These are phyloP conservation scores for Carposina sasakii DNA, from an alignment of 1,140 invertebrate species.

Conservation along the genomic window DNA sequence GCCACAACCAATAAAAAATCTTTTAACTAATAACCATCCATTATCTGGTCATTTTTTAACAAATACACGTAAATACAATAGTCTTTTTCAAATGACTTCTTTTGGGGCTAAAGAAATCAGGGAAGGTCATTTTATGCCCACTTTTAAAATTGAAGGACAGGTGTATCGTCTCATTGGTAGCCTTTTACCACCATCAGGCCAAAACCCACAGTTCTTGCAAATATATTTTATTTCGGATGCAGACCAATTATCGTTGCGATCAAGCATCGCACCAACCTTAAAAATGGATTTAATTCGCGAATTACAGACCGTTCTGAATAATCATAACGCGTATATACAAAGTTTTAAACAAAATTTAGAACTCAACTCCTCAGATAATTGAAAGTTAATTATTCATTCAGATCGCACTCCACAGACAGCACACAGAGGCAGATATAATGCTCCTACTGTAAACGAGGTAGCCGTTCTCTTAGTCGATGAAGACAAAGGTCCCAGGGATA, in stretches of 20 bases:
- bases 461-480: conserved; percentile 45
- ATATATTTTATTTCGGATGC: conserved; percentile 26
- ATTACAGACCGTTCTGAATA: conserved; percentile 25
- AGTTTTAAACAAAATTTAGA: conserved; percentile 33
- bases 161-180: conserved; percentile 19
- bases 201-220: conserved; percentile 22
- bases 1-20: conserved; percentile 26
- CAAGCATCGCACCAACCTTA: conserved; percentile 26
- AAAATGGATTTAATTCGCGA: conserved; percentile 31
- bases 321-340: conserved; percentile 25
- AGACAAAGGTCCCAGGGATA: conserved; percentile 36
- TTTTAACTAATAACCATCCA: conserved; percentile 28
- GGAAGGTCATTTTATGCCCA: conserved; percentile 13
- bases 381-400: conserved; percentile 40
- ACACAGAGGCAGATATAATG: conserved; percentile 45
- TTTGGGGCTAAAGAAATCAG: conserved; percentile 24
- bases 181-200: conserved; percentile 21
- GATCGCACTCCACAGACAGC: conserved; percentile 39
- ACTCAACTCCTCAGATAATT: conserved; percentile 26
- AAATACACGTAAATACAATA: conserved; percentile 28
- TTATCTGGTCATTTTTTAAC: conserved; percentile 25
- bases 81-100: conserved; percentile 25
- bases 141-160: conserved; percentile 23
- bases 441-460: conserved; percentile 40
- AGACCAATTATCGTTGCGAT: conserved; percentile 26